Evolutionary conservation across 2,797 vertebrate genomes (phyloP).

Genomic region (Clamator glandarius): DNA sequence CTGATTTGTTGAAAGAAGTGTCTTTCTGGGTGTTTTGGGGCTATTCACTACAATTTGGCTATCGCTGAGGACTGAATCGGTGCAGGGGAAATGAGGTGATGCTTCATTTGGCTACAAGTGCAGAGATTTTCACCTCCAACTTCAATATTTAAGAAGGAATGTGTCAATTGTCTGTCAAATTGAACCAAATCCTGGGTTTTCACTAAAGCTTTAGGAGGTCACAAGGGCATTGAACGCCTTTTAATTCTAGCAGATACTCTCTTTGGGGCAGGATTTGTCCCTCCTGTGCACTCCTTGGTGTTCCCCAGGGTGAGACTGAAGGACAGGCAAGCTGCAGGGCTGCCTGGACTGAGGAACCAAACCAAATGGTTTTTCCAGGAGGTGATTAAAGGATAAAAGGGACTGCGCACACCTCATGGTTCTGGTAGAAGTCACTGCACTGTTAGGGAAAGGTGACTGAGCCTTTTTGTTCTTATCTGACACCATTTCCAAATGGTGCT

Average conservation of each 20-base stretch:
- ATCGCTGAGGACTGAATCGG: fast-evolving
- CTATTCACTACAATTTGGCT: neutral
- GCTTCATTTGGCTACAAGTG: neutral
- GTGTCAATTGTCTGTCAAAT: neutral
- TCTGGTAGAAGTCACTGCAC: fast-evolving
- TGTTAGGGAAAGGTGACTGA: neutral
- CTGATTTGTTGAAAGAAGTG: neutral
- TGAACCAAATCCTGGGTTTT: neutral
- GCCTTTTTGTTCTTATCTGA: neutral
- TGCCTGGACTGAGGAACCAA: neutral
- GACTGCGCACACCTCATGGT: neutral
- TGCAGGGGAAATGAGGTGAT: neutral
- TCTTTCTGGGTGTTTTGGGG: neutral
- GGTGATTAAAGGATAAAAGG: neutral
- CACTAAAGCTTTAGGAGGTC: neutral
- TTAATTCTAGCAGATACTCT: neutral
- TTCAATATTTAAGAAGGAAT: neutral
- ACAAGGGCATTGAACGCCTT: neutral
- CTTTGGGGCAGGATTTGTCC: neutral
- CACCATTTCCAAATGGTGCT: neutral
- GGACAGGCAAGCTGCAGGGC: neutral
- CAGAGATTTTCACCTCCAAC: neutral
- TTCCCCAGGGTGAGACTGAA: neutral
- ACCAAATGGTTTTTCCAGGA: fast-evolving
- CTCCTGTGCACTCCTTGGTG: neutral